A percentile compares a stretch with the other conserved stretches of the same genome.
phyloP scores from a whole-genome alignment of 2,113 vertebrate genomes.

The Synchiropus splendidus region DNA sequence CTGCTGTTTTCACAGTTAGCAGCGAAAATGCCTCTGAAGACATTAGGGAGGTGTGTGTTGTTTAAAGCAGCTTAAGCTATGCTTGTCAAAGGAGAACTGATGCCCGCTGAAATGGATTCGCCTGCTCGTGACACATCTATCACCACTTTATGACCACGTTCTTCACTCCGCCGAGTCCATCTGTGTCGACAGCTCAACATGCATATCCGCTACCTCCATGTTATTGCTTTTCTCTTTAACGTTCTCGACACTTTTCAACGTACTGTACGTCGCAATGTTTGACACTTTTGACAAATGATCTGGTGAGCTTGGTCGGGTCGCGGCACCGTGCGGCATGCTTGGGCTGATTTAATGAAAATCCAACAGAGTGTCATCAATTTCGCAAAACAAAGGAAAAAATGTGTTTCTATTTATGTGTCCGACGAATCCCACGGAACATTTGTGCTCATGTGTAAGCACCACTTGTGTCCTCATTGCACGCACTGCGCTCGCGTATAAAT shows the following conservation, averaged over 20 bases:
- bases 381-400: background rate
- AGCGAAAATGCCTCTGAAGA: slow-evolving; percentile 25
- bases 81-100: slow-evolving; percentile 55
- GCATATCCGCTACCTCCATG: slow-evolving; percentile 33
- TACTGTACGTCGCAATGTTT: too few species aligned
- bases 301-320: too few species aligned
- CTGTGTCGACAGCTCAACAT: slow-evolving; percentile 42
- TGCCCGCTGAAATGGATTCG: slow-evolving; percentile 55
- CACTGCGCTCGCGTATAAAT: background rate
- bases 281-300: too few species aligned
- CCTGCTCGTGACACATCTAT: slow-evolving; percentile 54
- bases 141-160: slow-evolving; percentile 54
- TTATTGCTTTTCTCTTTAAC: slow-evolving; percentile 13
- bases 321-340: background rate
- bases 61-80: slow-evolving; percentile 34
- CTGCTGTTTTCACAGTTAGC: slow-evolving; percentile 9
- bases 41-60: slow-evolving; percentile 19
- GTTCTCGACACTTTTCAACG: too few species aligned
- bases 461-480: background rate
- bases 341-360: slow-evolving; percentile 15
- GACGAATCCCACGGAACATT: slow-evolving; percentile 7
- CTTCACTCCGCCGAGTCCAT: slow-evolving; percentile 43
- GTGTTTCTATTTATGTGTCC: slow-evolving; percentile 1
- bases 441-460: slow-evolving; percentile 2
- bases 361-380: slow-evolving; percentile 8